These are phyloP conservation scores for Colletes latitarsis DNA, from an alignment of 1,140 invertebrate genomes.

Conservation along the genomic window DNA sequence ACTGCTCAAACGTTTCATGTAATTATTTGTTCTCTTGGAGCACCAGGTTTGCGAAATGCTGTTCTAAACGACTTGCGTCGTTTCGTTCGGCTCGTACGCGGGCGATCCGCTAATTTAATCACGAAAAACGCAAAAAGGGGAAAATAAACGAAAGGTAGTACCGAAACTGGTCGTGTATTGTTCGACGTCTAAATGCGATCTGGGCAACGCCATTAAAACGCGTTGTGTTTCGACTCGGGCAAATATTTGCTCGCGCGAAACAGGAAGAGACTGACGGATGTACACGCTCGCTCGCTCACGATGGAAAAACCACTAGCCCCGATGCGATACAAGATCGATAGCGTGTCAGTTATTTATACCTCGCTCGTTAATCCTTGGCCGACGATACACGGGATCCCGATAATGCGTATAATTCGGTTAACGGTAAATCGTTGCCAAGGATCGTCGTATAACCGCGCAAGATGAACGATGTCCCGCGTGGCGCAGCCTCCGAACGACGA, in stretches of 20 bases:
- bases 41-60: too few species aligned
- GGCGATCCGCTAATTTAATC: slow-evolving; percentile 4
- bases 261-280: slow-evolving; percentile 41
- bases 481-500: background rate
- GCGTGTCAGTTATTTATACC: slow-evolving; percentile 47
- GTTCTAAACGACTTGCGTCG: too few species aligned
- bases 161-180: slow-evolving; percentile 43
- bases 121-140: background rate
- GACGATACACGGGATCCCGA: background rate
- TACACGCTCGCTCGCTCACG: background rate
- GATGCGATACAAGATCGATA: slow-evolving; percentile 46
- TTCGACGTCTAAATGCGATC: slow-evolving; percentile 14
- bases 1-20: too few species aligned
- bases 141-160: background rate
- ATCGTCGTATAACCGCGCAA: slow-evolving; percentile 16
- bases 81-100: too few species aligned
- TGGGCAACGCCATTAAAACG: slow-evolving; percentile 49
- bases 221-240: slow-evolving; percentile 51
- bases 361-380: slow-evolving; percentile 14
- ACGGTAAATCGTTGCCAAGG: slow-evolving; percentile 15
- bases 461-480: background rate
- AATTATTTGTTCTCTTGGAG: too few species aligned
- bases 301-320: slow-evolving; percentile 35
- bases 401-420: slow-evolving; percentile 9
- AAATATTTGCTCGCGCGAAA: slow-evolving; percentile 61